Evolutionary conservation across 2,888 invertebrate species (phyloP), one percentile per base, ranked within the genome.

Genomic region (Acrobasis repandana): DNA sequence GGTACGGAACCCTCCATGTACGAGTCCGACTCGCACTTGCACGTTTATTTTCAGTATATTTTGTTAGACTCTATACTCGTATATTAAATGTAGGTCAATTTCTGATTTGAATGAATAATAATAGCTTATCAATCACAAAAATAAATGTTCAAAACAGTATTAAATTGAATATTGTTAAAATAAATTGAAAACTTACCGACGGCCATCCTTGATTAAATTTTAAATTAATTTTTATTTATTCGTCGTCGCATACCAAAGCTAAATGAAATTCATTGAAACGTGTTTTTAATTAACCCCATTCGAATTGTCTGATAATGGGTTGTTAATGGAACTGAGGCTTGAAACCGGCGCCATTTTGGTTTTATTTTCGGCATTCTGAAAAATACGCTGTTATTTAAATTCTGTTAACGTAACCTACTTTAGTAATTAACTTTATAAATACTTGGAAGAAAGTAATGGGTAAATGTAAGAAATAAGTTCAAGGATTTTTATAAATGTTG

Each of bases 231-330:
- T 20, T 20, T 50, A 50, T 50, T 14, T 20, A 50, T 20, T 50
- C 50, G 14, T 18, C 16, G 18, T 20, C 18, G 33, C 47, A 56
- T 47, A n/a, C 56, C 60, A 38, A 61, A 48, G 65, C 56, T 52
- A 14, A 52, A 47, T 58, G 63, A 51, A 58, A 63, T 65, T 63
- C 63, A 60, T 48, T 58, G 61, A 61, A 51, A 59, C 66, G 63
- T 63, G 62, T 56, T 62, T 66, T 67, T 62, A 67, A 67, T 67
- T 65, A 65, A 67, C 57, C 10, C 46, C 8, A 46, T 33, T 47
- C 15, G 56, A 46, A 28, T 46, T 43, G 54, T 56, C 46, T 47
- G 28, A 47, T 47, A 56, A 56, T 56, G 33, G 47, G 28, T 15
- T 56, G 56, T 46, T 56, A 47, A 46, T 56, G 46, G 47, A 46